phyloP scores from a whole-genome alignment of 2,797 vertebrate genomes.

The Margarornis squamiger region DNA sequence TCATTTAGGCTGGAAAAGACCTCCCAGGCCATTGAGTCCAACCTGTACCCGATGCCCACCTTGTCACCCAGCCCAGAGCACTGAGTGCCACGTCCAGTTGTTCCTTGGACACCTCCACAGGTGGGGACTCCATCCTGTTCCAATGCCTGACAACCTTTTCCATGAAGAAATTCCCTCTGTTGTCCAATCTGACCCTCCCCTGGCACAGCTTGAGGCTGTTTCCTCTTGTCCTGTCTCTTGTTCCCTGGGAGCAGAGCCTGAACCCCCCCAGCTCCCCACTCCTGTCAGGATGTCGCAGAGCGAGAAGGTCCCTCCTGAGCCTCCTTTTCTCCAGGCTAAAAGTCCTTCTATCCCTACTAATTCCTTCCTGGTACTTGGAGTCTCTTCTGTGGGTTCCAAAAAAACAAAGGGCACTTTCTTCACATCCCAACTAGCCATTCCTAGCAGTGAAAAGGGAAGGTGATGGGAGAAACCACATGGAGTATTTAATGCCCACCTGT shows the following conservation, averaged over 20 bases:
- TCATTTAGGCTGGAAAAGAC: background rate
- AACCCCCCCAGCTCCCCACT: background rate
- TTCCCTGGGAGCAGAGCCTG: background rate
- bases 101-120: background rate
- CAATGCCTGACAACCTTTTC: background rate
- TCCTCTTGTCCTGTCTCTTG: background rate
- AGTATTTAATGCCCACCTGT: slow-evolving; percentile 59
- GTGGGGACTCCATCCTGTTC: background rate
- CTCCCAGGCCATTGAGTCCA: accelerated
- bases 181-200: background rate
- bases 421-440: background rate
- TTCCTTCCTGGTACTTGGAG: background rate
- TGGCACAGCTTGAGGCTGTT: background rate
- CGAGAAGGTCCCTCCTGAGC: background rate
- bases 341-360: background rate
- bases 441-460: background rate
- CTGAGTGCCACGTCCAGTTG: background rate
- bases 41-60: accelerated
- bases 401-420: background rate
- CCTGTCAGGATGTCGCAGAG: background rate
- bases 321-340: background rate
- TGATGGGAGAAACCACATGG: background rate
- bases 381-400: background rate
- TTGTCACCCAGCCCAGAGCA: background rate
- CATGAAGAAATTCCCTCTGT: background rate